These are phyloP conservation scores for Trichonephila clavata DNA, from an alignment of 1,140 invertebrate genomes.

Conservation along the genomic window DNA sequence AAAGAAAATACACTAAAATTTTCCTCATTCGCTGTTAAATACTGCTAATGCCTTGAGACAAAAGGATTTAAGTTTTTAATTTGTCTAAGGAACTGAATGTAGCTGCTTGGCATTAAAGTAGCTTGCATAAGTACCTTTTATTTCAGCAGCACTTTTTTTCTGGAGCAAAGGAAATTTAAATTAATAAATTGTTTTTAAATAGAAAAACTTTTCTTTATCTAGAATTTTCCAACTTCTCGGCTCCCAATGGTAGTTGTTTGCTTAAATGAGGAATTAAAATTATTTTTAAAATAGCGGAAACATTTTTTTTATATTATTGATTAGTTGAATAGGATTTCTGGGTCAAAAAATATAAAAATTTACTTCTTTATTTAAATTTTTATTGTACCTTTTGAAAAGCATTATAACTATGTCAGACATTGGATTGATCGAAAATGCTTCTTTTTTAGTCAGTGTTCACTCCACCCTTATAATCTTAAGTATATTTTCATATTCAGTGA, in stretches of 20 bases:
- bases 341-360: too few relatives aligned
- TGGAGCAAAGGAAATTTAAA: background rate
- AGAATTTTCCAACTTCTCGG: background rate
- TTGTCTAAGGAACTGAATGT: background rate
- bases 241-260: background rate
- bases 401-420: too few relatives aligned
- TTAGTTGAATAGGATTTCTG: too few relatives aligned
- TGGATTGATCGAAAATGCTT: too few relatives aligned
- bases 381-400: too few relatives aligned
- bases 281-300: background rate
- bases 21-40: background rate
- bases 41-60: conserved; percentile 1
- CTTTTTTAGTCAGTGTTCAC: too few relatives aligned
- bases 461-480: too few relatives aligned
- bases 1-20: background rate
- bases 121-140: background rate
- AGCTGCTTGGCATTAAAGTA: background rate
- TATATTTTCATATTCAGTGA: too few relatives aligned
- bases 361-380: too few relatives aligned
- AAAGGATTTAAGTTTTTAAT: conserved; percentile 28
- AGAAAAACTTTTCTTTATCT: background rate
- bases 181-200: background rate
- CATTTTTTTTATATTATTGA: background rate
- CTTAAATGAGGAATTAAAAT: background rate
- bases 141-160: background rate